Conservation (phyloP, 2,797 vertebrate genomes). For the Sternarchorhynchus goeldii region DNA sequence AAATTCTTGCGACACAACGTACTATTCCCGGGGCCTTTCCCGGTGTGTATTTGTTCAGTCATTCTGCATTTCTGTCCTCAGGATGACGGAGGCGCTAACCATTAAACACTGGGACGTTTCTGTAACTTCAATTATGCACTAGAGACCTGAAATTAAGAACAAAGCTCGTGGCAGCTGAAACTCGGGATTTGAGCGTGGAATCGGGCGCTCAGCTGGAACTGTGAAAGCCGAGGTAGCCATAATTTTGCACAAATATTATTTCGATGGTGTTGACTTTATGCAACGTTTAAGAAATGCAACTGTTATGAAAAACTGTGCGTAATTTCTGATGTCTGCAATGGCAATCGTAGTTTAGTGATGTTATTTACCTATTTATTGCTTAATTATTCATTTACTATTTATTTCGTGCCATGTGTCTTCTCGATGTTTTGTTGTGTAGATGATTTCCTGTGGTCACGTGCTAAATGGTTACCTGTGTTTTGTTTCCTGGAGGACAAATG, state of each 20-base stretch:
- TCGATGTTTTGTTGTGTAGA: slow-evolving; percentile 61
- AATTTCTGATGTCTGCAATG: slow-evolving; percentile 68
- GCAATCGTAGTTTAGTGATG: slow-evolving; percentile 74
- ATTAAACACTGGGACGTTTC: slow-evolving; percentile 63
- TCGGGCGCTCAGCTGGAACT: slow-evolving; percentile 63
- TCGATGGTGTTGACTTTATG: slow-evolving; percentile 75
- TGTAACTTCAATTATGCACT: slow-evolving; percentile 75
- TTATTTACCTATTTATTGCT: slow-evolving; percentile 74
- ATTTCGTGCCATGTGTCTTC: slow-evolving; percentile 57
- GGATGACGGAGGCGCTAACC: slow-evolving; percentile 58
- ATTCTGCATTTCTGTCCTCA: slow-evolving; percentile 35
- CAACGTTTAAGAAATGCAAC: slow-evolving; percentile 72
- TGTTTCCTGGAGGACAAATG: slow-evolving; percentile 58
- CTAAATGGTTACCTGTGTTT: slow-evolving; percentile 59
- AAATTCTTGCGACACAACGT: too few species aligned
- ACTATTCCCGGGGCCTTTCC: slow-evolving; percentile 5
- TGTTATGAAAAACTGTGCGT: slow-evolving; percentile 58
- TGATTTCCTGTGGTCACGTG: slow-evolving; percentile 57
- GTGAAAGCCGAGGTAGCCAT: slow-evolving; percentile 71
- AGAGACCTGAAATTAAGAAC: slow-evolving; percentile 61
- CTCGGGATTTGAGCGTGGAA: slow-evolving; percentile 60
- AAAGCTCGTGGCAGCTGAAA: slow-evolving; percentile 57
- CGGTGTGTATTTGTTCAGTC: neutral
- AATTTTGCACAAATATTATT: slow-evolving; percentile 82
- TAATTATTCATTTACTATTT: slow-evolving; percentile 61